Conservation (phyloP, 2,888 invertebrate genomes). For the Orthonychiurus folsomi region DNA sequence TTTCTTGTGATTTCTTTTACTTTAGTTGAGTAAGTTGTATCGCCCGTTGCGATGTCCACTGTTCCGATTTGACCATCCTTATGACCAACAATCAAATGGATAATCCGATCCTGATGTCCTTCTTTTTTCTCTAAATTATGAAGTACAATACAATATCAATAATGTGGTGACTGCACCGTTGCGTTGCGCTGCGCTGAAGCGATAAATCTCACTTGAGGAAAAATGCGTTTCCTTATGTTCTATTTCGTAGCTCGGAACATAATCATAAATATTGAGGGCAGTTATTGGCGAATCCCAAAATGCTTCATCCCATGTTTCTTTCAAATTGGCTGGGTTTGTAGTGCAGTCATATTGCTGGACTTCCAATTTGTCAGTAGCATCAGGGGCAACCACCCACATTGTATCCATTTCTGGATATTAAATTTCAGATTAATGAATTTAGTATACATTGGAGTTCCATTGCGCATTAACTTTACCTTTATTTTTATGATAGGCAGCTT, state of each 20-base stretch:
- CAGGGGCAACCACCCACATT: slow-evolving; percentile 17
- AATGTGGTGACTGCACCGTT: too few species aligned
- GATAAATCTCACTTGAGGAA: background rate
- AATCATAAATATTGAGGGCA: slow-evolving; percentile 31
- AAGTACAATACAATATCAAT: too few species aligned
- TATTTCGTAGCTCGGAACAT: slow-evolving; percentile 26
- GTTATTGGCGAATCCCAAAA: slow-evolving; percentile 30
- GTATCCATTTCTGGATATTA: slow-evolving; percentile 9
- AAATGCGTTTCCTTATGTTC: slow-evolving; percentile 22
- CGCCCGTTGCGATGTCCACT: slow-evolving; percentile 28
- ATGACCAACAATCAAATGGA: slow-evolving; percentile 33
- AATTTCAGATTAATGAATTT: slow-evolving; percentile 4
- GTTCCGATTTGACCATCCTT: slow-evolving; percentile 33
- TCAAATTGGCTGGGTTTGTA: slow-evolving; percentile 30
- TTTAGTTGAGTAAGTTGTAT: slow-evolving; percentile 24
- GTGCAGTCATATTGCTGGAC: slow-evolving; percentile 30
- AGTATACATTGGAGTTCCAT: background rate
- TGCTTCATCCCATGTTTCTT: slow-evolving; percentile 30
- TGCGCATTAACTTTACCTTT: too few species aligned
- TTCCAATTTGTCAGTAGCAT: slow-evolving; percentile 15
- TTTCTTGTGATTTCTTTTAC: slow-evolving; percentile 19
- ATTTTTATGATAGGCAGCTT: slow-evolving; percentile 8
- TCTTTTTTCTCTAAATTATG: slow-evolving; percentile 3
- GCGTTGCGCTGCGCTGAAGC: too few species aligned
- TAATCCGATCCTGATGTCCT: slow-evolving; percentile 12